These are phyloP conservation scores for Pocillopora meandrina DNA, from an alignment of 92 coral and sea anemone genomes.

Conservation along the genomic window DNA sequence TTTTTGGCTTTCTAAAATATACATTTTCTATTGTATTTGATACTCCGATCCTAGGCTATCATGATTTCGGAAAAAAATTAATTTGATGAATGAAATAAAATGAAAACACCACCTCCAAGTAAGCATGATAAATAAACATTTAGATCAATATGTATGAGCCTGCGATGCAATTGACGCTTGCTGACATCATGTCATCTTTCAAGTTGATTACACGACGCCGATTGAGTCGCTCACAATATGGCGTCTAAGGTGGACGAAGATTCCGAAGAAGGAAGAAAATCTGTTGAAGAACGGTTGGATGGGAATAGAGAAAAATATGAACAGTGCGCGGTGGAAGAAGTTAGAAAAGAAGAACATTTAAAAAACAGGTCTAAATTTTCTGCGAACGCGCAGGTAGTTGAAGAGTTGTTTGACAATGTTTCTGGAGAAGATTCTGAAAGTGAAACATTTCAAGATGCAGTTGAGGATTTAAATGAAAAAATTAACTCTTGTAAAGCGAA, in stretches of 20 bases:
- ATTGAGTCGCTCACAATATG: conserved; percentile 16
- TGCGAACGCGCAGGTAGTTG: conserved; percentile 15
- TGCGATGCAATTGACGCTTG: too few relatives aligned
- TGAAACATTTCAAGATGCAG: conserved; percentile 55
- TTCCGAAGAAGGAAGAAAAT: conserved; percentile 18
- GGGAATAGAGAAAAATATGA: background rate
- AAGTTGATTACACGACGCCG: too few relatives aligned
- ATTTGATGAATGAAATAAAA: too few relatives aligned
- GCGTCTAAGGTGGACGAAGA: conserved; percentile 51
- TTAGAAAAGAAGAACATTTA: conserved; percentile 9
- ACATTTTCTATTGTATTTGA: too few relatives aligned
- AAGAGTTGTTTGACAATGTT: conserved; percentile 13
- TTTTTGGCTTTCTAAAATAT: too few relatives aligned
- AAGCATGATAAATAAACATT: too few relatives aligned
- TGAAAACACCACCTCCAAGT: too few relatives aligned
- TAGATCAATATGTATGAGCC: too few relatives aligned
- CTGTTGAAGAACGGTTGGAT: conserved; percentile 10
- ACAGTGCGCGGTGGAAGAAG: background rate
- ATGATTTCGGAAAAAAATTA: too few relatives aligned
- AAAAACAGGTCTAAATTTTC: background rate
- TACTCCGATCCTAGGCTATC: too few relatives aligned
- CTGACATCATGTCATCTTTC: too few relatives aligned
- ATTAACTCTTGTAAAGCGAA: conserved; percentile 22
- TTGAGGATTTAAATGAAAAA: conserved; percentile 27
- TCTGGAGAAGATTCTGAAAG: conserved; percentile 33